Evolutionary conservation across 2,797 vertebrate species (phyloP).

Genomic region (Dipus sagitta): DNA sequence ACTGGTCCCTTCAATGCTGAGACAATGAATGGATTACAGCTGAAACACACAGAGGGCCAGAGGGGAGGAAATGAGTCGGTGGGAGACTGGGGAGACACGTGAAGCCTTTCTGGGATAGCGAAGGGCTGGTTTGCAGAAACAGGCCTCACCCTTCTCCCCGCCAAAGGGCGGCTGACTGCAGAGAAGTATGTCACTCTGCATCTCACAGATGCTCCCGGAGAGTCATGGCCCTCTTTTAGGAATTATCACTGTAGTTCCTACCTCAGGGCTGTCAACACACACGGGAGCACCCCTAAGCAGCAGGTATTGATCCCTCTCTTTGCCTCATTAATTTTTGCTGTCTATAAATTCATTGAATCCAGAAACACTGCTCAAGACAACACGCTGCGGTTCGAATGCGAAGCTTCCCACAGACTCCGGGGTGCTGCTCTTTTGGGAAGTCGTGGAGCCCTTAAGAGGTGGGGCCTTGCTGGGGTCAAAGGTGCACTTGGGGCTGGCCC

Average conservation of each 20-base stretch:
- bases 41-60: neutral
- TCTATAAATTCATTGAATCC: no score
- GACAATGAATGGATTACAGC: slow-evolving; percentile 55
- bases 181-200: neutral
- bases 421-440: neutral
- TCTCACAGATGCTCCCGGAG: neutral
- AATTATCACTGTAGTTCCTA: neutral
- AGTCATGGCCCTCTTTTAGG: neutral
- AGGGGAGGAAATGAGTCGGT: neutral
- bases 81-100: neutral
- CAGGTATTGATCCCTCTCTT: no score
- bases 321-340: no score
- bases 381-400: no score
- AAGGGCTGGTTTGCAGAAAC: neutral
- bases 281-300: neutral
- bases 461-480: neutral
- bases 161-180: neutral
- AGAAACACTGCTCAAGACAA: no score
- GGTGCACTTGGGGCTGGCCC: no score
- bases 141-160: neutral
- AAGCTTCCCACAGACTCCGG: no score
- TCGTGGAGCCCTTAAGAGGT: neutral
- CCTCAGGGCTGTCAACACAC: neutral
- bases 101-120: neutral
- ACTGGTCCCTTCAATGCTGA: slow-evolving; percentile 58